phyloP scores from a whole-genome alignment of 92 coral and sea anemone species.

The Porites lobata region DNA sequence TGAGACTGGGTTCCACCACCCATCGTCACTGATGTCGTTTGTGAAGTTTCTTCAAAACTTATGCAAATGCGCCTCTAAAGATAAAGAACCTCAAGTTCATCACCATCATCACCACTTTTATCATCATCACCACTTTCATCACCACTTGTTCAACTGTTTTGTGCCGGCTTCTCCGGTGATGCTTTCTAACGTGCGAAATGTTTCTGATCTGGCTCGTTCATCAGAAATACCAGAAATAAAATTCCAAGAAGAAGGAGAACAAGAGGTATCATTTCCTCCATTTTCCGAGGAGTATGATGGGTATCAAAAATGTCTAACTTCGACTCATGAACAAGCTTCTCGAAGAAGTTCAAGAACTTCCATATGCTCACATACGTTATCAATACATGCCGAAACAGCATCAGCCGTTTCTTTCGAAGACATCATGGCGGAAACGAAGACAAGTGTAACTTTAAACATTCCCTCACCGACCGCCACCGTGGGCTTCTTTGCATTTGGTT shows the following conservation, averaged over 20 bases:
- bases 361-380: conserved; percentile 70
- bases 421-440: conserved; percentile 55
- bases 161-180: conserved; percentile 80
- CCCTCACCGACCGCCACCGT: conserved; percentile 55
- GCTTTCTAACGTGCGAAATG: neutral
- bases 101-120: conserved; percentile 90
- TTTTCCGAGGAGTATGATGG: neutral
- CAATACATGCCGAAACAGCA: conserved; percentile 79
- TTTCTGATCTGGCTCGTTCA: conserved; percentile 21
- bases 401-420: conserved; percentile 71
- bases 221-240: conserved; percentile 45
- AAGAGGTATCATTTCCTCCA: neutral
- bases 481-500: conserved; percentile 51
- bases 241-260: conserved; percentile 34
- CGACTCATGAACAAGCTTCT: conserved; percentile 52
- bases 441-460: conserved; percentile 72
- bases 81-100: conserved; percentile 73
- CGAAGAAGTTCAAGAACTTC: conserved; percentile 62
- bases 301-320: conserved; percentile 42
- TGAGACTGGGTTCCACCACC: conserved; percentile 40
- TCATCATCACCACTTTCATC: conserved; percentile 97
- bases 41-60: conserved; percentile 47
- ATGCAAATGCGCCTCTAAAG: conserved; percentile 47
- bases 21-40: conserved; percentile 52
- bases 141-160: conserved; percentile 87